Percentiles rank a stretch among this genome's conserved stretches.
phyloP scores from a whole-genome alignment of 2,888 invertebrate genomes.

The Cotesia congregata region DNA sequence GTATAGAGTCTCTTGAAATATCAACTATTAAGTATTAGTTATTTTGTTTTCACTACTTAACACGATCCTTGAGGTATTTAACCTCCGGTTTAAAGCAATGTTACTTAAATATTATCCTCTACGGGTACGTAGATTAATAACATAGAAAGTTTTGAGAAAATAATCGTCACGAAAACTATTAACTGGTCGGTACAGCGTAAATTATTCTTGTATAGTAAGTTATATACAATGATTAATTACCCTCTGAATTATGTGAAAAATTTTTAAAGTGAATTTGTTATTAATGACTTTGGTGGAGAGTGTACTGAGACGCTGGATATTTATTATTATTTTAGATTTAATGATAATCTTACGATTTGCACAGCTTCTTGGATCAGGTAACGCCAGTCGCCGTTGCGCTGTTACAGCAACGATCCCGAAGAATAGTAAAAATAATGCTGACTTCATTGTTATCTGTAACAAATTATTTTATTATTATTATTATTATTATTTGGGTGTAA shows the following conservation, averaged over 20 bases:
- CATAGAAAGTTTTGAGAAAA: conserved; percentile 36
- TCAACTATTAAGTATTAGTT: neutral
- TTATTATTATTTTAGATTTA: conserved; percentile 37
- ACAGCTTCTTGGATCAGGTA: conserved; percentile 91
- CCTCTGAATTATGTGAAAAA: neutral
- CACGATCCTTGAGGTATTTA: conserved; percentile 11
- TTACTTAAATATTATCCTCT: neutral
- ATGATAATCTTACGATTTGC: conserved; percentile 81
- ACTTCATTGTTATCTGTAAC: conserved; percentile 61
- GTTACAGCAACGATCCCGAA: conserved; percentile 78
- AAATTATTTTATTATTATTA: conserved; percentile 34
- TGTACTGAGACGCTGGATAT: neutral
- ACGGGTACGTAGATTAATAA: neutral
- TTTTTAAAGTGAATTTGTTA: neutral
- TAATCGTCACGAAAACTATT: neutral
- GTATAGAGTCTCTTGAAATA: neutral
- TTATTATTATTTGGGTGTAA: neutral
- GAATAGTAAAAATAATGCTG: conserved; percentile 72
- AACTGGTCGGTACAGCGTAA: neutral
- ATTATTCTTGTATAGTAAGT: neutral
- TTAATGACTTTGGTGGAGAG: neutral
- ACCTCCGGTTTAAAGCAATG: conserved; percentile 4
- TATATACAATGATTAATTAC: neutral
- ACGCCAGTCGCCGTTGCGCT: conserved; percentile 87
- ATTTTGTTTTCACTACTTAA: too few relatives aligned